These are phyloP conservation scores for Tetropium fuscum DNA, from an alignment of 2,888 invertebrate genomes.

Conservation along the genomic window DNA sequence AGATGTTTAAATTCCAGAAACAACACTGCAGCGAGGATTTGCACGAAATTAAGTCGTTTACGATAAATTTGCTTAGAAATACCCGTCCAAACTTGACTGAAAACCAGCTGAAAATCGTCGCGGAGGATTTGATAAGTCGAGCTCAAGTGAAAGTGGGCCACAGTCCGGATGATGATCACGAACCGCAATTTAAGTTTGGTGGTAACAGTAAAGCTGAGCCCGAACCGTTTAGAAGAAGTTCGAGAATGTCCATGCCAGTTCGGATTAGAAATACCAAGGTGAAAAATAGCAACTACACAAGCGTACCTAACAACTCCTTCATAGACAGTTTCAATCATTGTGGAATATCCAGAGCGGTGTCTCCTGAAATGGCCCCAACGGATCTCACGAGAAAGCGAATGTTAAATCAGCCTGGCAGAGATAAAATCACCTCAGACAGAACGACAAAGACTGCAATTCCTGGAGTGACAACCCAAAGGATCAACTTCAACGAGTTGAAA, in stretches of 20 bases:
- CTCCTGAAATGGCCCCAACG: no score
- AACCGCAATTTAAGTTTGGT: not conserved
- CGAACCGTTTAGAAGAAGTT: not conserved
- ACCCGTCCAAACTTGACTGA: not conserved
- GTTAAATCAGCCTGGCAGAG: no score
- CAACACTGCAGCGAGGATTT: not conserved
- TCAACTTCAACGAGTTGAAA: no score
- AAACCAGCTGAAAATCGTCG: not conserved
- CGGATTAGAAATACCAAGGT: no score
- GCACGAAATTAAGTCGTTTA: not conserved
- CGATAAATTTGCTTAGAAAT: not conserved
- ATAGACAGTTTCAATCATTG: no score
- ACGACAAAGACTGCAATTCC: no score
- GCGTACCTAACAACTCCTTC: no score
- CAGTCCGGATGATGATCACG: not conserved
- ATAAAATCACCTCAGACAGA: no score
- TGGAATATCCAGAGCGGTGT: no score
- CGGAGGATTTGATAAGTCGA: not conserved
- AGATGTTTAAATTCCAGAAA: not conserved
- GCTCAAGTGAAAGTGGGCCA: not conserved
- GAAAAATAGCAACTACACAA: no score
- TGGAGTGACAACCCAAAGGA: no score
- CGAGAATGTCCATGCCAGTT: not conserved
- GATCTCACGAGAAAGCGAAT: no score
- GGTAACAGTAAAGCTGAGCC: not conserved